A percentile compares a stretch with the other conserved stretches of the same genome.
These are phyloP conservation scores for Philaethria dido DNA, from an alignment of 2,888 invertebrate species.

Conservation along the genomic window DNA sequence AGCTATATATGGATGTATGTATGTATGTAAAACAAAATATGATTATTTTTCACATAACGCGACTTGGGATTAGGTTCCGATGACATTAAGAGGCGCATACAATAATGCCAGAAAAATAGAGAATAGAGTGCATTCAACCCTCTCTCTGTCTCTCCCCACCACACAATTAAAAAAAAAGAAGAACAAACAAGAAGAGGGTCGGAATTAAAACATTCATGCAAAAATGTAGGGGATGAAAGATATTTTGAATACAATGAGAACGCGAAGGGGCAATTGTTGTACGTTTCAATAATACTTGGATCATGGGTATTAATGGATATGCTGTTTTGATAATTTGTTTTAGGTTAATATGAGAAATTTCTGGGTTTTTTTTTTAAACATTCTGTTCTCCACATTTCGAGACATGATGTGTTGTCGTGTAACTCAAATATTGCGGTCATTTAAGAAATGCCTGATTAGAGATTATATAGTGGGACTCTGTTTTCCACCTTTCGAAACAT, in stretches of 20 bases:
- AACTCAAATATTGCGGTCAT: no score
- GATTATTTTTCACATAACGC: no score
- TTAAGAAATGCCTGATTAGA: no score
- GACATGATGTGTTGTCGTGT: no score
- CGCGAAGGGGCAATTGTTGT: constrained; percentile 46
- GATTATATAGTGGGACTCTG: no score
- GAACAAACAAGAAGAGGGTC: constrained; percentile 17
- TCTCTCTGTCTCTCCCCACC: neutral
- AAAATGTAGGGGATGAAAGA: constrained; percentile 30
- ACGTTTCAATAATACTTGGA: constrained; percentile 71
- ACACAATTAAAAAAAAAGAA: constrained; percentile 13
- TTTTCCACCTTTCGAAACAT: no score
- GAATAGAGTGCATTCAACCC: neutral
- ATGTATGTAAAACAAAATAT: no score
- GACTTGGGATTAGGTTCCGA: no score
- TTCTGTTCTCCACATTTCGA: no score
- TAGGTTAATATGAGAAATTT: constrained; percentile 20
- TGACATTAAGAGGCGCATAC: no score
- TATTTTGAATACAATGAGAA: constrained; percentile 39
- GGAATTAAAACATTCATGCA: constrained; percentile 28
- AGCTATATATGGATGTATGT: no score
- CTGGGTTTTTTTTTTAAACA: constrained; percentile 2
- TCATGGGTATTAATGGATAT: constrained; percentile 62
- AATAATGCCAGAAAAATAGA: no score
- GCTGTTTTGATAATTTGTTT: constrained; percentile 45